phyloP scores from a whole-genome alignment of 2,888 invertebrate genomes.

The Meliscaeva auricollis region DNA sequence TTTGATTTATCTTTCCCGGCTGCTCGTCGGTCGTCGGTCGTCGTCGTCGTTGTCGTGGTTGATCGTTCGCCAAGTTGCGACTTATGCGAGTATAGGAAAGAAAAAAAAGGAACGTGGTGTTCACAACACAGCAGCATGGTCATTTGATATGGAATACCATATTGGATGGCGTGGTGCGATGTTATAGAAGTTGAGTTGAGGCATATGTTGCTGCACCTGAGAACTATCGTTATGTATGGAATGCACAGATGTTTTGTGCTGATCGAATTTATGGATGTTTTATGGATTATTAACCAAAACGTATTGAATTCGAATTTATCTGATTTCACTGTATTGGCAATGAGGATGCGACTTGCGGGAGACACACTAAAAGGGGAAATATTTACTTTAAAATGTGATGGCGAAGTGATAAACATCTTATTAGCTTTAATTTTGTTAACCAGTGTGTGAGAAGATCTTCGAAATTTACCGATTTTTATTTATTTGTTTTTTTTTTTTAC shows the following conservation, averaged over 20 bases:
- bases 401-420: conserved; percentile 27
- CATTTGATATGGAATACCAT: conserved; percentile 48
- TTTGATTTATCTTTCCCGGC: conserved; percentile 56
- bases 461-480: neutral
- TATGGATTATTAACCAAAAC: conserved; percentile 54
- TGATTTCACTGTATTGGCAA: conserved; percentile 3
- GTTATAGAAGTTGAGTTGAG: neutral
- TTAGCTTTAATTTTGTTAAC: conserved; percentile 3
- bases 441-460: conserved; percentile 2
- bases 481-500: neutral
- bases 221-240: conserved; percentile 32
- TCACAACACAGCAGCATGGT: conserved; percentile 18
- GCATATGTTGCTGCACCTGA: conserved; percentile 61
- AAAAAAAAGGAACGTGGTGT: conserved; percentile 15
- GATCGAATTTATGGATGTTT: conserved; percentile 67
- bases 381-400: conserved; percentile 26
- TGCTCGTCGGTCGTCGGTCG: conserved; percentile 5
- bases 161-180: conserved; percentile 43
- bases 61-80: neutral
- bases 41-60: neutral
- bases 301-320: conserved; percentile 61
- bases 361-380: conserved; percentile 15
- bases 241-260: conserved; percentile 68
- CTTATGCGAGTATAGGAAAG: neutral
- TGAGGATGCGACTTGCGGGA: neutral